These are phyloP conservation scores for Agonopterix subpropinquella DNA, from an alignment of 2,888 invertebrate species.

Conservation along the genomic window DNA sequence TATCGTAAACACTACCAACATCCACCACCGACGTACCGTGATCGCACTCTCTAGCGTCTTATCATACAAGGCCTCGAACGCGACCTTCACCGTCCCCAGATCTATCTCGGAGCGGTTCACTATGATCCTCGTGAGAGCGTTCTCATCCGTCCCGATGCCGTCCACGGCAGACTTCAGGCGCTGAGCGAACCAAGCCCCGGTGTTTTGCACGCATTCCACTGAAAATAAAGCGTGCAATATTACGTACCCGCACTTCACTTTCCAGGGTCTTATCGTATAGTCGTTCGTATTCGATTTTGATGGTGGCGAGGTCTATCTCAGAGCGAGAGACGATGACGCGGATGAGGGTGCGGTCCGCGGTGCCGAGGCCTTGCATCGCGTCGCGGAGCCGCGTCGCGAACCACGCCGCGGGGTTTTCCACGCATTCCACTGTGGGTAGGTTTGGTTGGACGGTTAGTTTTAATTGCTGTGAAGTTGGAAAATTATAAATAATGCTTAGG, in stretches of 20 bases:
- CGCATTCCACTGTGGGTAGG: slow-evolving; percentile 78
- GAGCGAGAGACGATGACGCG: slow-evolving; percentile 82
- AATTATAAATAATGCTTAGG: background rate
- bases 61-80: slow-evolving; percentile 81
- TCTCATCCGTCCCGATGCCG: slow-evolving; percentile 84
- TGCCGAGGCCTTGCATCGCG: slow-evolving; percentile 82
- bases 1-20: slow-evolving; percentile 1
- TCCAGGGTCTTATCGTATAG: slow-evolving; percentile 81
- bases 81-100: slow-evolving; percentile 79
- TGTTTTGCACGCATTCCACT: slow-evolving; percentile 84
- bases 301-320: slow-evolving; percentile 81
- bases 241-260: slow-evolving; percentile 77
- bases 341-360: slow-evolving; percentile 82
- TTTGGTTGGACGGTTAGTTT: background rate
- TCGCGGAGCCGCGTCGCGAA: slow-evolving; percentile 80
- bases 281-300: slow-evolving; percentile 82
- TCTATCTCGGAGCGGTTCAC: slow-evolving; percentile 81
- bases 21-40: slow-evolving; percentile 54
- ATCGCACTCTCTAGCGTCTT: slow-evolving; percentile 80
- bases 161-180: slow-evolving; percentile 78
- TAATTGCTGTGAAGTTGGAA: background rate
- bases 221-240: slow-evolving; percentile 27
- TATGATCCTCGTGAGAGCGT: slow-evolving; percentile 79
- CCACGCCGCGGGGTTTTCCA: slow-evolving; percentile 79
- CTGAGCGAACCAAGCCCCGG: slow-evolving; percentile 82